phyloP scores from a whole-genome alignment of 2,113 vertebrate genomes.

The Seriola quinqueradiata region DNA sequence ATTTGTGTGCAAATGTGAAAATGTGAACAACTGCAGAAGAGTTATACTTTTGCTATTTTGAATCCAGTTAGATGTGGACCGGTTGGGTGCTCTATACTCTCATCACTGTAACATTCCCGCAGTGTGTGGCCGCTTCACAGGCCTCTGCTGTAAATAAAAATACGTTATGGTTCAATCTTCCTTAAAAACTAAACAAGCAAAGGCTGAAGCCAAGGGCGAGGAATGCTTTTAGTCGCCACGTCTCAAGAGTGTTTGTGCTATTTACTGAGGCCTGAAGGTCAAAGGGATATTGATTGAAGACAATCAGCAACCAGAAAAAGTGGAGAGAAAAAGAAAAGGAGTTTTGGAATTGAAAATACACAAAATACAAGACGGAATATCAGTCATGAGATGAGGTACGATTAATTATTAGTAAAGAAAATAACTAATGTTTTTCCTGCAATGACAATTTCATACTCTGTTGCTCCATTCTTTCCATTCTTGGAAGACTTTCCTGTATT shows the following conservation, averaged over 20 bases:
- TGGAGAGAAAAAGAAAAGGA: background rate
- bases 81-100: too few relatives aligned
- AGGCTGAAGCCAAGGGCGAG: background rate
- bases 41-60: too few relatives aligned
- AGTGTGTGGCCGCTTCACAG: background rate
- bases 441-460: too few relatives aligned
- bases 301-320: background rate
- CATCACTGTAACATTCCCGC: too few relatives aligned
- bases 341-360: background rate
- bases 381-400: background rate
- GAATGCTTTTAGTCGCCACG: background rate
- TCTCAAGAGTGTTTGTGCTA: background rate
- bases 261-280: slow-evolving; percentile 27
- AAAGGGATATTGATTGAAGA: slow-evolving; percentile 10
- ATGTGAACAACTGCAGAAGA: too few relatives aligned
- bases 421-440: background rate
- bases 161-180: background rate
- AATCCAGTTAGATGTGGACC: too few relatives aligned
- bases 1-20: background rate
- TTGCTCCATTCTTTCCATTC: too few relatives aligned
- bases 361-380: too few relatives aligned
- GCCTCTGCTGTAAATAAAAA: slow-evolving; percentile 20
- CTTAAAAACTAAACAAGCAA: slow-evolving; percentile 21
- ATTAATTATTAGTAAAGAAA: background rate
- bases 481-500: background rate